Percentiles rank a stretch among this genome's conserved stretches.
phyloP scores from a whole-genome alignment of 1,140 invertebrate genomes.

The Caenorhabditis latens region DNA sequence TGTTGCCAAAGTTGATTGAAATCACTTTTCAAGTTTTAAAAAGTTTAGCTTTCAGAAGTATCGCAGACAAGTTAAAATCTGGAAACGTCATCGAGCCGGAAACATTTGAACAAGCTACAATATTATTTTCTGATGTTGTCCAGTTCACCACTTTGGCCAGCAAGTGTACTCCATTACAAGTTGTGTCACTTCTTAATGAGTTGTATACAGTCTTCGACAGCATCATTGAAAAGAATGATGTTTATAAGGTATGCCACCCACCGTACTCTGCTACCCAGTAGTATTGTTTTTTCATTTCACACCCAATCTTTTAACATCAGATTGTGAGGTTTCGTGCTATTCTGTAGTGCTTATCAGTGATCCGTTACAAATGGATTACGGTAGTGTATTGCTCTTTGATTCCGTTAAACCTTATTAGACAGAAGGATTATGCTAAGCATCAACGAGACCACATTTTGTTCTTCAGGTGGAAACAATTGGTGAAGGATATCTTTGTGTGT shows the following conservation, averaged over 20 bases:
- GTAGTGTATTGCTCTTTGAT: not conserved
- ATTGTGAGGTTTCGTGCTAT: not conserved
- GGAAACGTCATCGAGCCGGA: conserved; percentile 77
- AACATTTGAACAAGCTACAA: conserved; percentile 78
- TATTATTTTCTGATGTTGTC: conserved; percentile 92
- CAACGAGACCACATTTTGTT: not conserved
- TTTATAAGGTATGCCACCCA: conserved; percentile 83
- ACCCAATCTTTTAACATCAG: too few relatives aligned
- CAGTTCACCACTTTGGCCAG: conserved; percentile 87
- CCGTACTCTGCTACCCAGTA: too few relatives aligned
- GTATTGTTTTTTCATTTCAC: not conserved
- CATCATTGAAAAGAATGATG: conserved; percentile 84
- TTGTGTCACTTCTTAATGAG: conserved; percentile 87
- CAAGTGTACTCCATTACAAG: conserved; percentile 72
- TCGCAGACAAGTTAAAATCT: conserved; percentile 76
- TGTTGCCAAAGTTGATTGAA: conserved; percentile 90
- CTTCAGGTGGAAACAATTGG: conserved; percentile 67
- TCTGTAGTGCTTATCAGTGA: not conserved
- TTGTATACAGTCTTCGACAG: conserved; percentile 87
- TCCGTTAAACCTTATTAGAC: not conserved
- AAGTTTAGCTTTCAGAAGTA: conserved; percentile 69
- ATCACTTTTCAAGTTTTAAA: conserved; percentile 81
- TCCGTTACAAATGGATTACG: not conserved
- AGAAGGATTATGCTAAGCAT: not conserved
- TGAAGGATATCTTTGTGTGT: conserved; percentile 85